Percentiles rank a stretch among this genome's conserved stretches.
Evolutionary conservation across 2,888 invertebrate genomes (phyloP).

Genomic region (Chrysolina americana): DNA sequence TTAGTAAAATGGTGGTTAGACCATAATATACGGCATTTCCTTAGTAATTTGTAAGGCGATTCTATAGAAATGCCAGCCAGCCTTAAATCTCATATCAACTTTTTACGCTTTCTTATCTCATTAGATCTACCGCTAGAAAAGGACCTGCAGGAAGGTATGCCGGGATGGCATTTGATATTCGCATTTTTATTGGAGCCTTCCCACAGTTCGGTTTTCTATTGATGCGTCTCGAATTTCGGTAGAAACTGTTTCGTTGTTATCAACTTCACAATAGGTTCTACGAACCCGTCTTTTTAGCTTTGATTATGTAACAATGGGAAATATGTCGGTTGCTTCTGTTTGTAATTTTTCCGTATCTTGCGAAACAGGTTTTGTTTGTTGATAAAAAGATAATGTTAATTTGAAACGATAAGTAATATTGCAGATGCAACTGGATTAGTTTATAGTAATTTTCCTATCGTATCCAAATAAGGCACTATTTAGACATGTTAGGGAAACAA

Average conservation of each 20-base stretch:
- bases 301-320: slow-evolving; percentile 13
- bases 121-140: slow-evolving; percentile 22
- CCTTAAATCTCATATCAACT: background rate
- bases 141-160: slow-evolving; percentile 13
- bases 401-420: no score
- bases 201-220: slow-evolving; percentile 18
- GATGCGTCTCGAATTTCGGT: slow-evolving; percentile 19
- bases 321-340: background rate
- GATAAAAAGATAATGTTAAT: background rate
- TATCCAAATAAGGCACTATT: no score
- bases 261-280: slow-evolving; percentile 12
- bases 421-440: no score
- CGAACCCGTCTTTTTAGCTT: slow-evolving; percentile 3
- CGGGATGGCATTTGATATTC: slow-evolving; percentile 4
- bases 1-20: slow-evolving; percentile 20
- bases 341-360: background rate
- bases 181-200: slow-evolving; percentile 6
- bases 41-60: slow-evolving; percentile 16
- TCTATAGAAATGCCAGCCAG: slow-evolving; percentile 2
- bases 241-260: slow-evolving; percentile 10
- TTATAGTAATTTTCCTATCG: no score
- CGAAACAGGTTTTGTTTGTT: background rate
- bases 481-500: no score
- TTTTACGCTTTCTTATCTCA: slow-evolving; percentile 15
- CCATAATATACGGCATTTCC: slow-evolving; percentile 22